These are phyloP conservation scores for Manis javanica DNA, from an alignment of 2,797 vertebrate genomes.

Conservation along the genomic window DNA sequence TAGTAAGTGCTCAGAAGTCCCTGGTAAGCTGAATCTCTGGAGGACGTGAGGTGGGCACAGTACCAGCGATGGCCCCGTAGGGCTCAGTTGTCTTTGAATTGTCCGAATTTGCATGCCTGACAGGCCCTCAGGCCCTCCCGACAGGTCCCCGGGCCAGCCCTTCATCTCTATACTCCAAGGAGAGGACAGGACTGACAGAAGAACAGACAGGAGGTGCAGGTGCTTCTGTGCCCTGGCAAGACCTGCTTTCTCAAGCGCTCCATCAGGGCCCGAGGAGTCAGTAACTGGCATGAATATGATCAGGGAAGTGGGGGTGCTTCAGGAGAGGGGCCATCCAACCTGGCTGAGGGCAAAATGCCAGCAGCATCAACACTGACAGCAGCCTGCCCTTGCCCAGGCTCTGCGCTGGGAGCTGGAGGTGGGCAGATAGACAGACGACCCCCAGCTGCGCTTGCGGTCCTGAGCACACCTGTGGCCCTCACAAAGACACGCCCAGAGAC, in stretches of 20 bases:
- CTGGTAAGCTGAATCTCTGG: not conserved
- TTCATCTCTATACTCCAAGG: not conserved
- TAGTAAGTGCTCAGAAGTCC: not conserved
- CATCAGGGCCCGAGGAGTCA: not conserved
- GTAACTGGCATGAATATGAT: fast-evolving
- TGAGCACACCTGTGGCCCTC: fast-evolving
- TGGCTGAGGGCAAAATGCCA: not conserved
- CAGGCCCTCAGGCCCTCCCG: fast-evolving
- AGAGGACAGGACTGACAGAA: not conserved
- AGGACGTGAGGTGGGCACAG: fast-evolving
- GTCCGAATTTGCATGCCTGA: not conserved
- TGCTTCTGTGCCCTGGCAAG: not conserved
- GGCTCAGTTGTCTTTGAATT: not conserved
- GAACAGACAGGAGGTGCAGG: fast-evolving
- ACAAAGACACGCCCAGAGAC: not conserved
- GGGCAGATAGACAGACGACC: no score
- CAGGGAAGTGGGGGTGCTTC: no score
- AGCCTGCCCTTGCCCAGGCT: not conserved
- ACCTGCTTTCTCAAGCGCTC: not conserved
- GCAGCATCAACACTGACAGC: fast-evolving
- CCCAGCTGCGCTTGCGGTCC: not conserved
- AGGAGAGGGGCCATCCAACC: not conserved
- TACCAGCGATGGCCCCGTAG: fast-evolving
- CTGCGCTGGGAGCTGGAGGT: fast-evolving
- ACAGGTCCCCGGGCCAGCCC: not conserved